Base-by-base conservation (phyloP, 2,888 invertebrate genomes). In the Cheiracanthium punctorium region DNA sequence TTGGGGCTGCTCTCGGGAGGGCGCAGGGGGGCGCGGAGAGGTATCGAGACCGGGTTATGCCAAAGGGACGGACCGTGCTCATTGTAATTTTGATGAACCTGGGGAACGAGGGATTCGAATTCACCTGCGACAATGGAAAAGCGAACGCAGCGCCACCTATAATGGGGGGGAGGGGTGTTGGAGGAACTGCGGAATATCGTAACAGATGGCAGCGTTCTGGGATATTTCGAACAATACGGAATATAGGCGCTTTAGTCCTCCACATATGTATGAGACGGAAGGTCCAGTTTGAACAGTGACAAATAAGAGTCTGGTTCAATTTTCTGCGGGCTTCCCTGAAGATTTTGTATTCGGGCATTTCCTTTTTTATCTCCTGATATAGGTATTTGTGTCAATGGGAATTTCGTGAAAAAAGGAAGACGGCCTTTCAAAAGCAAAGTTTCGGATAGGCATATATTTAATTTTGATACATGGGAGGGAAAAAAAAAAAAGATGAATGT, bases 31-130 rank as follows among this genome's bases (percentile, higher is more conserved):
- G 71, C 74, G 73, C 52, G 58, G 8, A 64, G 71, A 75, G 86
- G 75, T 86, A 80, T 52, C 85, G 70, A 77, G 67, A 80, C 85
- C 24, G 65, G 71, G 86, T 86, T 86, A 86, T 80, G 80, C 80
- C 80, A 65, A 41, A 41, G 86, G 86, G 80, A 80, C 80, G 70
- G 80, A 43, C 86, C 70, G 37, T 64, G 74, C 86, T 86, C 86
- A 86, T 86, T 86, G 86, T 86, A 86, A 86, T 86, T 86, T 86
- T 86, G 86, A 86, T 86, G 86, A 86, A 86, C 80, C 86, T 86
- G 30, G 86, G 86, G 86, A 86, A 41, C 80, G 32, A 65, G 86
- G 86, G 86, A 86, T 80, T 75, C 48, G 73, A 74, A 67, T 20
- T 84, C 84, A 84, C 84, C 84, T 84, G 84, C 74, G 84, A 84